Evolutionary conservation across 2,888 invertebrate species (phyloP), one percentile per base, ranked within the genome.

Genomic region (Copidosoma aretas): DNA sequence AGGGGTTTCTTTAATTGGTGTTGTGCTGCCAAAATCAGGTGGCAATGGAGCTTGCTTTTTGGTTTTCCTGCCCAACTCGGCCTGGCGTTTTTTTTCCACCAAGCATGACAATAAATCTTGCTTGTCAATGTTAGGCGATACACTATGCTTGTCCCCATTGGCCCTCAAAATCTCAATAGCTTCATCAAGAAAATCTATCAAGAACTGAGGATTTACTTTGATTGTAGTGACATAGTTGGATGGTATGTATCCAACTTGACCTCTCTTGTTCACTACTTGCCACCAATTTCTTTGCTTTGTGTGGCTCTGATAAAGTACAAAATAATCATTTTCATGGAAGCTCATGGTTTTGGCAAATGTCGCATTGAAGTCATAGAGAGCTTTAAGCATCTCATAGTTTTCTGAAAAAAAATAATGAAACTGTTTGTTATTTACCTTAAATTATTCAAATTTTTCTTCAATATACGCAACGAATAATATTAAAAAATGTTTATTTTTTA

Each of bases 281-380:
- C 93, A 94, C 94, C 93, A 94, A 81, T 94, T 93, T 73, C 90
- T 87, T 81, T 93, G 92, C 78, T 93, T 92, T 4, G 90, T 90
- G 73, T 90, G 91, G 24, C 88, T 91, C 80, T 93, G 93, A 78
- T 93, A 91, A 22, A 94, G 85, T 77, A 91, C 90, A 82, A 94
- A 94, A 81, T 89, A 90, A 81, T 94, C 93, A 71, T 92, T 91
- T 79, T 91, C 91, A 74, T 88, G 88, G 84, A 94, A 94, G 81
- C 91, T 92, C 71, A 94, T 85, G 10, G 94, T 93, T 85, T 93
- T 93, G 17, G 93, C 90, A 79, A 93, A 89, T 58, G 92, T 92
- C 65, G 93, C 93, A 82, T 92, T 91, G 79, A 94, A 94, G 80
- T 93, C 93, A 78, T 93, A 94, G 65, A 93, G 85, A 63, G 93